These are phyloP conservation scores for Cichlasoma orientale DNA, from an alignment of 2,797 vertebrate genomes.

Conservation along the genomic window DNA sequence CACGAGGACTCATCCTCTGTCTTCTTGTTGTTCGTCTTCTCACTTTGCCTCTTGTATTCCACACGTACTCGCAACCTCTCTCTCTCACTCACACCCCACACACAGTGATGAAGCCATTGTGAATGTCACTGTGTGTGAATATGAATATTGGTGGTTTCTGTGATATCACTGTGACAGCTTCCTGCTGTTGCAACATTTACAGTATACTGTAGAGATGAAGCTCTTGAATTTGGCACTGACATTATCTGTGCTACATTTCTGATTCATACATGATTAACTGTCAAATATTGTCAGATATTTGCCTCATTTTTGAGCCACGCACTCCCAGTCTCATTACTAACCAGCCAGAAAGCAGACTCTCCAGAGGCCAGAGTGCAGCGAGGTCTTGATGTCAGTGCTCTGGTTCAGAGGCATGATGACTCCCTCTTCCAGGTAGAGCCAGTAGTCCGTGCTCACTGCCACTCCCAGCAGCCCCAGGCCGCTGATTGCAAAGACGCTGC, in stretches of 20 bases:
- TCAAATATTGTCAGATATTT: background rate
- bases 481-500: slow-evolving; percentile 92
- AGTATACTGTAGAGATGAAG: background rate
- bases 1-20: background rate
- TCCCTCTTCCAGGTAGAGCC: slow-evolving; percentile 95
- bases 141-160: slow-evolving; percentile 17
- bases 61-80: background rate
- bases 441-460: slow-evolving; percentile 95
- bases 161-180: slow-evolving; percentile 24
- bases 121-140: slow-evolving; percentile 31
- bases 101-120: slow-evolving; percentile 10
- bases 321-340: slow-evolving; percentile 47
- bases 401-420: slow-evolving; percentile 92
- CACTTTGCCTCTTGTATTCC: background rate
- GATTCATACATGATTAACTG: background rate
- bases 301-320: background rate
- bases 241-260: background rate
- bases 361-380: slow-evolving; percentile 94
- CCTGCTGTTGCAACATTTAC: slow-evolving; percentile 11
- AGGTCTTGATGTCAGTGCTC: slow-evolving; percentile 87
- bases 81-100: slow-evolving; percentile 3
- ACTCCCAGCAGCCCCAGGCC: slow-evolving; percentile 92
- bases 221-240: background rate
- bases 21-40: slow-evolving; percentile 1
- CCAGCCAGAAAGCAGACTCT: slow-evolving; percentile 93